Conservation (phyloP, 1,140 invertebrate species). For the Drosophila asahinai region DNA sequence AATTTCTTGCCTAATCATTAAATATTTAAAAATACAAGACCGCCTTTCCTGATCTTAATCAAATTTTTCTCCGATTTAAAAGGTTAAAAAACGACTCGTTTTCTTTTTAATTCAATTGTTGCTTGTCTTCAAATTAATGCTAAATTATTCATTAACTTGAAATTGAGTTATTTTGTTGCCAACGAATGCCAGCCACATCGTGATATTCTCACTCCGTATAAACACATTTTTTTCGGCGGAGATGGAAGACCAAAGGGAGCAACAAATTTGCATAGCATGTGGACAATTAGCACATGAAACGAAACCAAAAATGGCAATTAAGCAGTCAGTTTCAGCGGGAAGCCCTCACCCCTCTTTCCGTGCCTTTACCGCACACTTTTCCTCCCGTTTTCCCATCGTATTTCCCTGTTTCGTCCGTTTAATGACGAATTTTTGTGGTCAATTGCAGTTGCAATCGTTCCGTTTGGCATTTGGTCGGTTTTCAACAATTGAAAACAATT, state of each 20-base stretch:
- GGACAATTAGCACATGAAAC: slow-evolving; percentile 50
- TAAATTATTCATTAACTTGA: slow-evolving; percentile 20
- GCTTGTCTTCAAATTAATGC: not conserved
- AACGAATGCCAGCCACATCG: slow-evolving; percentile 3
- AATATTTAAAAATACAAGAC: too few relatives aligned
- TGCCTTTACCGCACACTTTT: not conserved
- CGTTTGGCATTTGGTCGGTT: slow-evolving; percentile 18
- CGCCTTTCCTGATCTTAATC: not conserved
- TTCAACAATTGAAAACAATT: slow-evolving; percentile 16
- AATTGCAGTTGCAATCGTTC: slow-evolving; percentile 33
- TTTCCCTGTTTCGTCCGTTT: slow-evolving; percentile 19
- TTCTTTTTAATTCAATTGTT: slow-evolving; percentile 1
- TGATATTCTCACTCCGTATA: slow-evolving; percentile 13
- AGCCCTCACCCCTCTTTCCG: not conserved
- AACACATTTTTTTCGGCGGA: slow-evolving; percentile 8
- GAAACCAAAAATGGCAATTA: slow-evolving; percentile 45
- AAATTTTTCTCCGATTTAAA: not conserved
- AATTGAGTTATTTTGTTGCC: slow-evolving; percentile 22
- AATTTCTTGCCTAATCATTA: too few relatives aligned
- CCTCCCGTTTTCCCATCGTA: slow-evolving; percentile 3
- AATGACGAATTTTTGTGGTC: slow-evolving; percentile 43
- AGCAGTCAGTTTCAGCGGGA: slow-evolving; percentile 14
- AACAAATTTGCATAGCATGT: slow-evolving; percentile 42
- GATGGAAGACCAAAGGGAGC: slow-evolving; percentile 23
- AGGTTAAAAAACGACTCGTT: not conserved